Percentiles rank a stretch among this genome's conserved stretches.
These are phyloP conservation scores for Dastarcus helophoroides DNA, from an alignment of 2,888 invertebrate genomes.

Conservation along the genomic window DNA sequence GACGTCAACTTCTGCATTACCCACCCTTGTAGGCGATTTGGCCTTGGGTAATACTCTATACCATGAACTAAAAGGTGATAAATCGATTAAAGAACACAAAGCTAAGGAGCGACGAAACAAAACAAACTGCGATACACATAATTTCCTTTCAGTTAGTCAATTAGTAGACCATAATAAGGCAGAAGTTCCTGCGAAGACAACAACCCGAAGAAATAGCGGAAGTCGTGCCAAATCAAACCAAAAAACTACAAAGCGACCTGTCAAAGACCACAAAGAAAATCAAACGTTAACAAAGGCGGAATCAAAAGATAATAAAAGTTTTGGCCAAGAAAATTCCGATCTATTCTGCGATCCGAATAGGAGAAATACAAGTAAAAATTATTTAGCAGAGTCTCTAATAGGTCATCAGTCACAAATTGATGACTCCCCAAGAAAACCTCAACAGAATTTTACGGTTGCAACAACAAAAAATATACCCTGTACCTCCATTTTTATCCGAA, in stretches of 20 bases:
- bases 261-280: conserved; percentile 11
- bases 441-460: conserved; percentile 4
- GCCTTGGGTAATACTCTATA: conserved; percentile 36
- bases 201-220: conserved; percentile 27
- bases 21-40: conserved; percentile 50
- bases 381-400: conserved; percentile 36
- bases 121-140: conserved; percentile 30
- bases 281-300: conserved; percentile 12
- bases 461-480: conserved; percentile 23
- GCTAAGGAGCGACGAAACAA: conserved; percentile 14
- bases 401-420: conserved; percentile 25
- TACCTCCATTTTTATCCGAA: conserved; percentile 29
- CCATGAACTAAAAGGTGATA: conserved; percentile 30
- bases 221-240: conserved; percentile 15
- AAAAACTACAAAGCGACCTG: too few relatives aligned
- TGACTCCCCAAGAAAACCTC: conserved; percentile 19
- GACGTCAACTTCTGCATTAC: conserved; percentile 42
- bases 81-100: conserved; percentile 15
- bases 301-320: conserved; percentile 11
- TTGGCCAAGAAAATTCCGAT: conserved; percentile 5
- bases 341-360: conserved; percentile 19
- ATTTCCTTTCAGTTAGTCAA: conserved; percentile 52
- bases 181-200: conserved; percentile 21
- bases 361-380: conserved; percentile 24
- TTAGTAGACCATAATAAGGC: conserved; percentile 45